A percentile compares a stretch with the other conserved stretches of the same genome.
Evolutionary conservation across 2,888 invertebrate genomes (phyloP).

Genomic region (Eucriotettix oculatus): DNA sequence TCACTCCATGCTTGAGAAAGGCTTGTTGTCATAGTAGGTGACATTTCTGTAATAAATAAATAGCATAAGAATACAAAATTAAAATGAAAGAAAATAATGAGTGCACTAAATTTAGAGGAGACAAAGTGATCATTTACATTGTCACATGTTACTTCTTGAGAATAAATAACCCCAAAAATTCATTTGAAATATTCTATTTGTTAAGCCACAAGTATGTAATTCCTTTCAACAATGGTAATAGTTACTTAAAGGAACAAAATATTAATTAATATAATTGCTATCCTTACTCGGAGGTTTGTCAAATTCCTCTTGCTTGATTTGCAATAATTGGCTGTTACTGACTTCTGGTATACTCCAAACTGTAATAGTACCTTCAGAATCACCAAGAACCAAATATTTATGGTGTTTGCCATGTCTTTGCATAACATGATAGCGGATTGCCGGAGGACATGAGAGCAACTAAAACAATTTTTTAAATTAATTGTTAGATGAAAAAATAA

Average conservation of each 20-base stretch:
- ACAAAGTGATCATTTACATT: too few species aligned
- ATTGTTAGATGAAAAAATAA: too few species aligned
- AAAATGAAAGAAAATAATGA: too few species aligned
- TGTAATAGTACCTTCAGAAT: slow-evolving; percentile 78
- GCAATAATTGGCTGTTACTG: slow-evolving; percentile 40
- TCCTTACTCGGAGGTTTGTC: slow-evolving; percentile 27
- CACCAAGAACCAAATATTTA: slow-evolving; percentile 65
- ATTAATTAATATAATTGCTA: background rate
- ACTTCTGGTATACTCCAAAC: slow-evolving; percentile 83
- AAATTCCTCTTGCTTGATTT: slow-evolving; percentile 40
- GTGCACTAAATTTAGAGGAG: too few species aligned
- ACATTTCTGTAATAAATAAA: slow-evolving; percentile 33
- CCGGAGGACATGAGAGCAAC: slow-evolving; percentile 80
- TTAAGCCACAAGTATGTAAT: too few species aligned
- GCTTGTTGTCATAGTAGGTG: slow-evolving; percentile 66
- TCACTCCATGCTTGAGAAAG: slow-evolving; percentile 74
- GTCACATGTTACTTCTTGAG: too few species aligned
- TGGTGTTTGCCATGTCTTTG: slow-evolving; percentile 48
- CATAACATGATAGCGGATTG: slow-evolving; percentile 56
- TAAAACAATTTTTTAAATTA: slow-evolving; percentile 24
- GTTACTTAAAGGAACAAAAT: too few species aligned
- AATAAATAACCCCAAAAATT: too few species aligned
- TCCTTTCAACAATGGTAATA: too few species aligned
- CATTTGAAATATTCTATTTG: too few species aligned
- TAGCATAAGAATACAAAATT: too few species aligned